These are phyloP conservation scores for Bhutanitis thaidina DNA, from an alignment of 2,888 invertebrate species.

Conservation along the genomic window DNA sequence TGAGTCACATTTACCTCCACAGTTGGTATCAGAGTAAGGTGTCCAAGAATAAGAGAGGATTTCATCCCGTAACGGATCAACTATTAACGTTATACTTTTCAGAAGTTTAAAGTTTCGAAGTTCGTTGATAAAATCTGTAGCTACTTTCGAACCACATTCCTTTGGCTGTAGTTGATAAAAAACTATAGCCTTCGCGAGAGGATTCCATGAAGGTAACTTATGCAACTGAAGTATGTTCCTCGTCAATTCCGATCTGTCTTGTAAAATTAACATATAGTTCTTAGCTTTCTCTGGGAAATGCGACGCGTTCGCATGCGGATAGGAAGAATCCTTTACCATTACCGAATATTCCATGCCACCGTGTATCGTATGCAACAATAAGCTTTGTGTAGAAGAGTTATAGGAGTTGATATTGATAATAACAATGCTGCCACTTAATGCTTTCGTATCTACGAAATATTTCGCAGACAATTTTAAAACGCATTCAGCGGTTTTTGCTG, in stretches of 20 bases:
- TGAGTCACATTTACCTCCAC: constrained; percentile 59
- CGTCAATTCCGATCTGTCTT: constrained; percentile 64
- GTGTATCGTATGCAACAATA: constrained; percentile 66
- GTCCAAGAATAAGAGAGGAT: constrained; percentile 67
- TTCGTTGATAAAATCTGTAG: constrained; percentile 62
- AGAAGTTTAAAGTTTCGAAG: constrained; percentile 58
- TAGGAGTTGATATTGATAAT: constrained; percentile 73
- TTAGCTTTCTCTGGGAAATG: constrained; percentile 77
- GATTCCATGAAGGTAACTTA: constrained; percentile 74
- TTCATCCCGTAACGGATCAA: constrained; percentile 45
- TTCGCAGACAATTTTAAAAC: constrained; percentile 74
- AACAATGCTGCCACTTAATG: constrained; percentile 72
- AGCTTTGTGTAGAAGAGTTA: constrained; percentile 55
- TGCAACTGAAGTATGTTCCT: constrained; percentile 69
- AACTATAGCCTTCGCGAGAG: constrained; percentile 69
- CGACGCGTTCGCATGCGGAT: constrained; percentile 70
- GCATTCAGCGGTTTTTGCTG: constrained; percentile 67
- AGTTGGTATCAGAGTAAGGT: constrained; percentile 64
- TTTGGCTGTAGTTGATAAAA: constrained; percentile 55
- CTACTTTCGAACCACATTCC: constrained; percentile 45
- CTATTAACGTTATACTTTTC: constrained; percentile 62
- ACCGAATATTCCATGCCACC: constrained; percentile 68
- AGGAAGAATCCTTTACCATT: constrained; percentile 75
- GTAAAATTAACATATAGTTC: constrained; percentile 76
- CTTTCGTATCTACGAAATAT: constrained; percentile 74